Percentiles rank a stretch among this genome's conserved stretches.
phyloP scores from a whole-genome alignment of 2,888 invertebrate genomes.

The Cataglyphis cursor region DNA sequence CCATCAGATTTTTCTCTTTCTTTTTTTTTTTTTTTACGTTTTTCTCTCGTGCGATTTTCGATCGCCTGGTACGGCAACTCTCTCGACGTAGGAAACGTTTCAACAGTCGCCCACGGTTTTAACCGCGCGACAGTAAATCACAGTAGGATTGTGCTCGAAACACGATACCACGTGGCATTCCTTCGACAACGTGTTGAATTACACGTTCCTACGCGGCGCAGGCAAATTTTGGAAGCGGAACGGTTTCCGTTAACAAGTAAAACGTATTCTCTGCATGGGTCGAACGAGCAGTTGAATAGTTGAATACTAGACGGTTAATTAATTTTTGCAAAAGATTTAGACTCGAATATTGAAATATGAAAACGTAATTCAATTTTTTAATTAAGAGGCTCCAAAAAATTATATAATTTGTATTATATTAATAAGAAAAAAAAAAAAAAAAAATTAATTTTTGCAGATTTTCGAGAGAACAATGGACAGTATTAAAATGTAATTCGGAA shows the following conservation, averaged over 20 bases:
- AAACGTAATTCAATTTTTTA: background rate
- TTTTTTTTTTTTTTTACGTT: background rate
- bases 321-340: background rate
- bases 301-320: background rate
- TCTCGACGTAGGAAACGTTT: constrained; percentile 33
- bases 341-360: background rate
- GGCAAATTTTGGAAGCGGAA: constrained; percentile 35
- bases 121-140: constrained; percentile 53
- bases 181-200: constrained; percentile 57
- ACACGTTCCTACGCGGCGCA: constrained; percentile 44
- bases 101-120: constrained; percentile 41
- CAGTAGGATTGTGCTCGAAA: constrained; percentile 50
- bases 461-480: background rate
- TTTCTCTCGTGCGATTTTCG: constrained; percentile 13
- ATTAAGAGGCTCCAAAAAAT: background rate
- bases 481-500: background rate
- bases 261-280: background rate
- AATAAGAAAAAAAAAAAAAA: background rate
- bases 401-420: background rate
- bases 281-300: background rate
- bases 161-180: constrained; percentile 57
- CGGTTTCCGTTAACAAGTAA: constrained; percentile 28
- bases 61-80: background rate
- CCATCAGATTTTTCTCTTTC: background rate
- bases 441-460: background rate